A percentile compares a stretch with the other conserved stretches of the same genome.
phyloP scores from a whole-genome alignment of 2,797 vertebrate genomes.

The Cyprinodon diabolis region DNA sequence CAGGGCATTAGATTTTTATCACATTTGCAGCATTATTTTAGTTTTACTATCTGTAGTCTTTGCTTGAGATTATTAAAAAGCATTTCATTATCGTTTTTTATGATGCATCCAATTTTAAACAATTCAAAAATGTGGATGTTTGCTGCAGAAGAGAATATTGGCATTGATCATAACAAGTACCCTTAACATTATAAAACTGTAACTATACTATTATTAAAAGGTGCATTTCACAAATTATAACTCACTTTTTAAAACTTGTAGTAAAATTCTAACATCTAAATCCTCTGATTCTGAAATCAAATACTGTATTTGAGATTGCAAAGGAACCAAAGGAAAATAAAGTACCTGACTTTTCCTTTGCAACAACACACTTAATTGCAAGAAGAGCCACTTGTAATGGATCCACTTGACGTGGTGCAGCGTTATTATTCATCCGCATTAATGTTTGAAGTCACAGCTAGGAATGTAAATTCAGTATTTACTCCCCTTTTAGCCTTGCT shows the following conservation, averaged over 20 bases:
- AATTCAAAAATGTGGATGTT: background rate
- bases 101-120: background rate
- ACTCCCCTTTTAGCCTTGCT: slow-evolving; percentile 11
- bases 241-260: background rate
- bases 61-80: background rate
- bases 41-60: background rate
- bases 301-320: background rate
- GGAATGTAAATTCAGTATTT: slow-evolving; percentile 16
- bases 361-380: background rate
- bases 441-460: slow-evolving; percentile 12
- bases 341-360: background rate
- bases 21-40: background rate
- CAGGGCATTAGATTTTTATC: background rate
- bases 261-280: background rate
- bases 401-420: slow-evolving; percentile 2
- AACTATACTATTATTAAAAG: background rate
- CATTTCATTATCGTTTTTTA: background rate
- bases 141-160: background rate
- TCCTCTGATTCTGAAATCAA: background rate
- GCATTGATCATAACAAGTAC: background rate
- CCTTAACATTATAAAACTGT: background rate
- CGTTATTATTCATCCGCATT: slow-evolving; percentile 15
- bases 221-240: background rate
- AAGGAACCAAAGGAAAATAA: background rate
- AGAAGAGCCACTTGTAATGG: slow-evolving; percentile 10